These are phyloP conservation scores for Menura novaehollandiae DNA, from an alignment of 2,113 vertebrate genomes.

Conservation along the genomic window DNA sequence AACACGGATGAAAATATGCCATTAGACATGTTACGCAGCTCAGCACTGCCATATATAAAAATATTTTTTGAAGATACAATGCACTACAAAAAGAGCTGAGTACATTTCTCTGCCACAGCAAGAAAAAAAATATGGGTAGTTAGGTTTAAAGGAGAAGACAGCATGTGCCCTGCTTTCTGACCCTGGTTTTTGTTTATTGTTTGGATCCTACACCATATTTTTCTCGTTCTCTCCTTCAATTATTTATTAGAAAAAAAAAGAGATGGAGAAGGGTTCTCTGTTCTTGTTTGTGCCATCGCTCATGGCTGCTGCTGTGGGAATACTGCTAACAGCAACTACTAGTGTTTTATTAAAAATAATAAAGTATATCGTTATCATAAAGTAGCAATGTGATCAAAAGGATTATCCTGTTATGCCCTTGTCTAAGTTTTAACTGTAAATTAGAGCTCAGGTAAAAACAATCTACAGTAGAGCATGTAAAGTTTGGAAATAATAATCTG, in stretches of 20 bases:
- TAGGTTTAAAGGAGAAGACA: slow-evolving; percentile 34
- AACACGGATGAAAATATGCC: slow-evolving; percentile 5
- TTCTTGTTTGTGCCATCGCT: slow-evolving; percentile 21
- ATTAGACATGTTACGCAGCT: not conserved
- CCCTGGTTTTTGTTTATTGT: slow-evolving; percentile 13
- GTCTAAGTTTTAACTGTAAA: slow-evolving; percentile 11
- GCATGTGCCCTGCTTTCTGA: slow-evolving; percentile 11
- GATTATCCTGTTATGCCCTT: not conserved
- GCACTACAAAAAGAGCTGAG: slow-evolving; percentile 16
- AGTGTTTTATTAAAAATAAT: slow-evolving; percentile 60
- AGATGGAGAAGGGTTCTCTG: not conserved
- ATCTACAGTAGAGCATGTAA: not conserved
- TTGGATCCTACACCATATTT: slow-evolving; percentile 34
- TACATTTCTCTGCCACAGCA: slow-evolving; percentile 17
- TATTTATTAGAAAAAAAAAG: slow-evolving; percentile 34
- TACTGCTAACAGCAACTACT: slow-evolving; percentile 1
- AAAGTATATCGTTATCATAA: slow-evolving; percentile 50
- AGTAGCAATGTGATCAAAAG: slow-evolving; percentile 27
- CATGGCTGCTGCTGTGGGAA: slow-evolving; percentile 18
- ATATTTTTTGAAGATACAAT: slow-evolving; percentile 11
- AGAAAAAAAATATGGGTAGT: not conserved
- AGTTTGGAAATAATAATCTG: not conserved
- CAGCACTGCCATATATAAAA: slow-evolving; percentile 26
- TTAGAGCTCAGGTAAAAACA: slow-evolving; percentile 15
- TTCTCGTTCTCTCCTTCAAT: slow-evolving; percentile 44